phyloP scores from a whole-genome alignment of 2,113 vertebrate species.

The Gadus macrocephalus region DNA sequence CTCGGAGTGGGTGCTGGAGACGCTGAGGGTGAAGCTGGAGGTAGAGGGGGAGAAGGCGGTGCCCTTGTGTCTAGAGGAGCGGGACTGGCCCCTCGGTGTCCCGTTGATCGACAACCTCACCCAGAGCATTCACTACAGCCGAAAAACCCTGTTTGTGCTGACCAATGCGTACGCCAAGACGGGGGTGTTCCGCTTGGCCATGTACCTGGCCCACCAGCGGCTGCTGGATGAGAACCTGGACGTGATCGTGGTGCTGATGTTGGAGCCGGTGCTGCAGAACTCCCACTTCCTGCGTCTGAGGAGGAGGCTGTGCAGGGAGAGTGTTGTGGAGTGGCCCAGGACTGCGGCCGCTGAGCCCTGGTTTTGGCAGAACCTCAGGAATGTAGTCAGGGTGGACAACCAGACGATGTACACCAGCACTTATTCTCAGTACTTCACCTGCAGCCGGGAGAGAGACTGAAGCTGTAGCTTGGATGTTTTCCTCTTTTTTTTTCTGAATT shows the following conservation, averaged over 20 bases:
- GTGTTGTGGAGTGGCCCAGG: constrained; percentile 80
- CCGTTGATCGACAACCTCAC: constrained; percentile 74
- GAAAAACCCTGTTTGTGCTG: constrained; percentile 74
- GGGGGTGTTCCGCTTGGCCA: constrained; percentile 74
- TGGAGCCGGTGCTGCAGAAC: constrained; percentile 79
- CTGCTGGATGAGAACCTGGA: constrained; percentile 77
- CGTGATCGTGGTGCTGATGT: constrained; percentile 77
- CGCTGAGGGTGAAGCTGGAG: constrained; percentile 70
- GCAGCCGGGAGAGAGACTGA: no score
- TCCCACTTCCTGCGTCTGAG: constrained; percentile 78
- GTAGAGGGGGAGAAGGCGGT: constrained; percentile 61
- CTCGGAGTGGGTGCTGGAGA: constrained; percentile 72
- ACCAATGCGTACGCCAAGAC: constrained; percentile 70
- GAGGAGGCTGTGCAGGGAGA: constrained; percentile 71
- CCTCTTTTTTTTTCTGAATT: no score
- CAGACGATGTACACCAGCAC: constrained; percentile 67
- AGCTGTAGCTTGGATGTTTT: no score
- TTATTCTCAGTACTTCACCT: constrained; percentile 61
- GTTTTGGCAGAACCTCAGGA: constrained; percentile 79
- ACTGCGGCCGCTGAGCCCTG: constrained; percentile 72
- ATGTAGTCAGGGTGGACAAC: constrained; percentile 68
- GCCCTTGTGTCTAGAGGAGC: constrained; percentile 70
- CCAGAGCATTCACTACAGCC: constrained; percentile 75
- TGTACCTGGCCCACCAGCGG: constrained; percentile 79
- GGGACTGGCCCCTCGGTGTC: constrained; percentile 70